Evolutionary conservation across 2,888 invertebrate species (phyloP).

Genomic region (Thera obeliscata): DNA sequence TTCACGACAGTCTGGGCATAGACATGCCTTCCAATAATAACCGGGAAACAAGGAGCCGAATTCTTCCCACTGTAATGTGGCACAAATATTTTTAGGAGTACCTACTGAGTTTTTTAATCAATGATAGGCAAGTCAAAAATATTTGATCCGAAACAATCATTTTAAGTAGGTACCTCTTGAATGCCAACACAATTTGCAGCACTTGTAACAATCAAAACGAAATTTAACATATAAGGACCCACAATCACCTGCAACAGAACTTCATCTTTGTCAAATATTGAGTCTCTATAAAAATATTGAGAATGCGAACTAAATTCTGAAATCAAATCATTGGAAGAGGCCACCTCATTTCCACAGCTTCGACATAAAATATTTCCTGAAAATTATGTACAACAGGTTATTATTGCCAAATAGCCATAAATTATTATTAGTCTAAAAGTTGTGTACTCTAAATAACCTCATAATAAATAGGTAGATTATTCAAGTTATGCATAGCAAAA

Average conservation of each 20-base stretch:
- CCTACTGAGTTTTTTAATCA: background rate
- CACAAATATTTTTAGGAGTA: background rate
- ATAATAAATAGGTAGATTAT: no score
- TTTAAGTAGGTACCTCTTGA: constrained; percentile 58
- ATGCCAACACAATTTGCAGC: constrained; percentile 56
- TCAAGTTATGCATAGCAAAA: no score
- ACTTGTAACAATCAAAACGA: constrained; percentile 58
- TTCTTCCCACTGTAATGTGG: constrained; percentile 77
- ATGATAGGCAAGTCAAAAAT: background rate
- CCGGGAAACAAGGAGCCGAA: constrained; percentile 85
- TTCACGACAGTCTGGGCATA: constrained; percentile 83
- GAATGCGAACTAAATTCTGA: constrained; percentile 54
- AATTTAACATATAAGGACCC: constrained; percentile 54
- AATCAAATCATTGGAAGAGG: constrained; percentile 53
- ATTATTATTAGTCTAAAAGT: background rate
- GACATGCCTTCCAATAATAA: constrained; percentile 83
- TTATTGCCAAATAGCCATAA: background rate
- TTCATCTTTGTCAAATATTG: constrained; percentile 56
- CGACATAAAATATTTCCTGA: constrained; percentile 66
- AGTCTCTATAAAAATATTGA: constrained; percentile 56
- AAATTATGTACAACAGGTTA: constrained; percentile 18
- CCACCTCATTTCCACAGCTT: constrained; percentile 58
- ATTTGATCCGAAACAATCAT: background rate
- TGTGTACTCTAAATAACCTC: no score
- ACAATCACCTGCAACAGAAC: constrained; percentile 61